Evolutionary conservation across 1,140 invertebrate species (phyloP).

Genomic region (Rhyzopertha dominica): DNA sequence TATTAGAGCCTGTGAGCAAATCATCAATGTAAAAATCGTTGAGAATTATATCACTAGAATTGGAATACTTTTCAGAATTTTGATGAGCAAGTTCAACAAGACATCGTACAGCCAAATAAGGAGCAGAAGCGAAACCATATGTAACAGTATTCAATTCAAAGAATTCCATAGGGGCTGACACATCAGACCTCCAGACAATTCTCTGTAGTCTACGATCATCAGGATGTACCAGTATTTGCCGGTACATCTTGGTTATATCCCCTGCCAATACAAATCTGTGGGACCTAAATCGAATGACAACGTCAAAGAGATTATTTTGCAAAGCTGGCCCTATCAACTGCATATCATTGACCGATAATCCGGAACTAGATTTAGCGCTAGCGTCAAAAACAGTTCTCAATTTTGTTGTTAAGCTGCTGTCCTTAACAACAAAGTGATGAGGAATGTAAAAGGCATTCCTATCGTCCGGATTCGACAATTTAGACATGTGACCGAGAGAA

Average conservation of each 20-base stretch:
- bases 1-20: slow-evolving; percentile 17
- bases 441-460: background rate
- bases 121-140: slow-evolving; percentile 25
- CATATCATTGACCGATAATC: slow-evolving; percentile 40
- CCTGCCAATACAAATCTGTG: slow-evolving; percentile 37
- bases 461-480: background rate
- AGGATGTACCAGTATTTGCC: slow-evolving; percentile 27
- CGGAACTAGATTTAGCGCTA: slow-evolving; percentile 29
- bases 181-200: slow-evolving; percentile 33
- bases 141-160: slow-evolving; percentile 26
- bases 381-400: slow-evolving; percentile 43
- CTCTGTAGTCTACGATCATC: slow-evolving; percentile 30
- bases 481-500: slow-evolving; percentile 6
- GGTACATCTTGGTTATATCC: slow-evolving; percentile 43
- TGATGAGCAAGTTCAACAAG: slow-evolving; percentile 16
- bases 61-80: slow-evolving; percentile 5
- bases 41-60: slow-evolving; percentile 13
- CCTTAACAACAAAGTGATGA: slow-evolving; percentile 5
- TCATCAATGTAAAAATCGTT: slow-evolving; percentile 36
- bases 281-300: slow-evolving; percentile 43
- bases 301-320: slow-evolving; percentile 36
- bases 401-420: slow-evolving; percentile 29
- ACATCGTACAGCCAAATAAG: slow-evolving; percentile 22
- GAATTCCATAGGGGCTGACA: slow-evolving; percentile 25
- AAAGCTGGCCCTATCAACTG: slow-evolving; percentile 39